These are phyloP conservation scores for Pangasius larnaudii DNA, from an alignment of 2,797 vertebrate species.

Conservation along the genomic window DNA sequence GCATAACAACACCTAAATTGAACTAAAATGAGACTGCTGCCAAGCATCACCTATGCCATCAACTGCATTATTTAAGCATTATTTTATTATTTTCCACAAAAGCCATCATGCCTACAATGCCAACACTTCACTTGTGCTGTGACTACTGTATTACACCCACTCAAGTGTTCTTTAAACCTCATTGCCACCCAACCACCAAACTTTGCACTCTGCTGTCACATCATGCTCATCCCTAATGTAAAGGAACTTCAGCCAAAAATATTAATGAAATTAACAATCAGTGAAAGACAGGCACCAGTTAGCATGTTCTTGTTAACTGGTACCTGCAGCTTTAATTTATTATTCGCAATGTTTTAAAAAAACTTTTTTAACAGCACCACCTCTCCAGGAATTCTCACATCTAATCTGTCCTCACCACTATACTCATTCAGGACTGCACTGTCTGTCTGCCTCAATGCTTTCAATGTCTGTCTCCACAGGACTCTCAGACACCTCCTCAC, in stretches of 20 bases:
- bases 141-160: slow-evolving; percentile 38
- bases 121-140: slow-evolving; percentile 37
- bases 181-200: slow-evolving; percentile 21
- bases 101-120: slow-evolving; percentile 27
- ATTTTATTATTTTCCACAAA: slow-evolving; percentile 31
- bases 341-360: neutral
- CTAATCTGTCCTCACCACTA: slow-evolving; percentile 14
- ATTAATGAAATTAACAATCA: slow-evolving; percentile 25
- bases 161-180: slow-evolving; percentile 29
- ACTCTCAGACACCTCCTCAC: slow-evolving; percentile 13
- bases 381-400: slow-evolving; percentile 20
- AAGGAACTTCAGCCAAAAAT: slow-evolving; percentile 36
- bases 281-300: slow-evolving; percentile 2
- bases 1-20: slow-evolving; percentile 32
- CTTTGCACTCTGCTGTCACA: slow-evolving; percentile 35
- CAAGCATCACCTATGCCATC: slow-evolving; percentile 36
- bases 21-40: slow-evolving; percentile 13
- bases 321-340: neutral
- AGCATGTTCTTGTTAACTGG: slow-evolving; percentile 29
- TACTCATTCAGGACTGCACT: slow-evolving; percentile 14
- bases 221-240: slow-evolving; percentile 31
- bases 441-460: slow-evolving; percentile 18
- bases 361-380: slow-evolving; percentile 14
- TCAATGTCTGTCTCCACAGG: slow-evolving; percentile 34
- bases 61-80: neutral